Evolutionary conservation across 1,140 invertebrate genomes (phyloP), one percentile per base, ranked within the genome.

Genomic region (Archegozetes longisetosus): DNA sequence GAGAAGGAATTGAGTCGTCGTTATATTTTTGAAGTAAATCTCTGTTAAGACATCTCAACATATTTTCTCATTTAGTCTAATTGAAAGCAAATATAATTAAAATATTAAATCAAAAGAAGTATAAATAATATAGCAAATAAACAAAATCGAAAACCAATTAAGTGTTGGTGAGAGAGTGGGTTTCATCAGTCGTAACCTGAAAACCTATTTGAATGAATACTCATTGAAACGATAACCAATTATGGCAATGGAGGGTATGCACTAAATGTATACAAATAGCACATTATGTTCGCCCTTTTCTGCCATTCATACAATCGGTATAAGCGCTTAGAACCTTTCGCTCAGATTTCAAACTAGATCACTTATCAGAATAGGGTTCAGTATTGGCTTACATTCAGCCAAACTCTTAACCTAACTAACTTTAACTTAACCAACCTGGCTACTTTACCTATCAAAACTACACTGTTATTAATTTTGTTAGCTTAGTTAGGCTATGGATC

Each of bases 1-100:
- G 32, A 40, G 72, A 73, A 22, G 62, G 25, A 24, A 64, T 51
- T 17, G 60, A 63, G 58, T 74, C 71, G 54, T 74, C 68, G 51
- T 73, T 63, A 66, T 57, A 68, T 2, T 50, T 52, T 9, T 48
- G 32, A 53, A 55, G 56, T 1, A 20, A 22, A 48, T 22, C 58
- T 9, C 25, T 25, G 12, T 54, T 23, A n/a, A 54, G 25, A 54
- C n/a, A 54, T 25, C 53, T n/a, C 20, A 51, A 40, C 32, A 40
- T 40, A 9, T 6, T 40, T 40, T 40, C 6, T 40, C n/a, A n/a
- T n/a, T n/a, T 9, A 9, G 32, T 40, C 17, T 40, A 9, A 9
- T 40, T 40, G 32, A 40, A 17, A 6, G 6, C 17, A 40, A 40
- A 40, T 9, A 40, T 40, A 6, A 40, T 40, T 40, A 9, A 40